Evolutionary conservation across 2,797 vertebrate genomes (phyloP), one percentile per base, ranked within the genome.

Genomic region (Lepidocolaptes lacrymiger): DNA sequence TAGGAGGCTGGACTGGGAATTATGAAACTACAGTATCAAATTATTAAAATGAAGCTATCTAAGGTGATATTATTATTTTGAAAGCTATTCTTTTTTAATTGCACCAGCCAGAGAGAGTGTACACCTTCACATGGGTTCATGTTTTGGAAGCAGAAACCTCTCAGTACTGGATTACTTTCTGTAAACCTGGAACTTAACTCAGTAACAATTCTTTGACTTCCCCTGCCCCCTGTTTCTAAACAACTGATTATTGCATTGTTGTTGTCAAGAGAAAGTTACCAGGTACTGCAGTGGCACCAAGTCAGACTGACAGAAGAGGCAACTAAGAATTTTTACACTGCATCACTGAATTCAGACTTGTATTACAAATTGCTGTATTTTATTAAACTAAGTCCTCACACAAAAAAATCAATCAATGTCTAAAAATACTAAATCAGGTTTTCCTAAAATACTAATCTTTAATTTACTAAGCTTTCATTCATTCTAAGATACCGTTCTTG

Each of bases 371-470:
- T 95, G 12, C 14, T 59, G 5, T 44, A 10, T 69, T 87, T 37
- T 77, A 59, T 19, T 74, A 23, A 80, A 64, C 27, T 63, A 52
- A 36, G 15, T 43, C 34, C 73, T 85, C 85, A 52, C 9, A 56
- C 2, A 61, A 48, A 75, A 22, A 43, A 43, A 77, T 58, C 0
- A 0, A 67, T 61, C 27, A 80, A 54, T 78, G 12, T 37, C 79
- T 75, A 51, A 84, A 84, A 87, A 71, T 44, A 48, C 9, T 67
- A 77, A 67, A 88, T 16, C 8, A 80, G 10, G 4, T 55, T 66
- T 89, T 89, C 18, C 22, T 85, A 74, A 95, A 94, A 74, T 71
- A 91, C 34, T 69, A 55, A 43, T 67, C 28, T 74, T 86, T 67
- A 46, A 39, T 85, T 91, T 78, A 43, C 91, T 77, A 52, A 68